Conservation (phyloP, 2,888 invertebrate species). For the Eugnorisma glareosa region DNA sequence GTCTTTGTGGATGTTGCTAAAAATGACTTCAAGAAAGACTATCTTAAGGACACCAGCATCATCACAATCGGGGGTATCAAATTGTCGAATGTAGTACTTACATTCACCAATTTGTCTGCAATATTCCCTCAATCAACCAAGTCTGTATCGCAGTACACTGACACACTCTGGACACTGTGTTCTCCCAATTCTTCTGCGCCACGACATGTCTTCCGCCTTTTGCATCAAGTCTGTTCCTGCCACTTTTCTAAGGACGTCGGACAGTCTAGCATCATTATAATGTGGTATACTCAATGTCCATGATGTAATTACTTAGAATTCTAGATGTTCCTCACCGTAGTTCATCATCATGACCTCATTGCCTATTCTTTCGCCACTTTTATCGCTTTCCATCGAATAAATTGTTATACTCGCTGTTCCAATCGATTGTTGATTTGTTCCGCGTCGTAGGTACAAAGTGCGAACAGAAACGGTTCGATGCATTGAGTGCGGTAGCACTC, state of each 20-base stretch:
- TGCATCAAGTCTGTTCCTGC: neutral
- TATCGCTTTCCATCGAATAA: conserved; percentile 4
- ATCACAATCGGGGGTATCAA: neutral
- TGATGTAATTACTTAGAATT: neutral
- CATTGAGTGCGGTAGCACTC: conserved; percentile 42
- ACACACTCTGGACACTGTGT: neutral
- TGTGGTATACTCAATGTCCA: neutral
- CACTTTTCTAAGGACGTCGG: neutral
- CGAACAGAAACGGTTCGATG: conserved; percentile 6
- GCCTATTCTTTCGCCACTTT: neutral
- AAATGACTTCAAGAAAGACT: neutral
- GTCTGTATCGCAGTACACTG: neutral
- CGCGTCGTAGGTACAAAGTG: conserved; percentile 23
- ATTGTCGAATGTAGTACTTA: neutral
- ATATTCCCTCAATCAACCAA: neutral
- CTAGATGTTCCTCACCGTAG: too few species aligned
- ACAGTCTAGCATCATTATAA: neutral
- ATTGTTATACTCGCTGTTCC: conserved; percentile 8
- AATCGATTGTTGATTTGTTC: conserved; percentile 22
- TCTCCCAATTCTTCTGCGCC: neutral
- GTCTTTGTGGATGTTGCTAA: neutral
- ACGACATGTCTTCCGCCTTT: neutral
- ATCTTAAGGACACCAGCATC: neutral
- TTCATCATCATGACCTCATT: neutral
- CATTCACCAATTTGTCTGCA: neutral